Evolutionary conservation across 2,888 invertebrate species (phyloP), one percentile per base, ranked within the genome.

Genomic region (Chymomyza caudatula): DNA sequence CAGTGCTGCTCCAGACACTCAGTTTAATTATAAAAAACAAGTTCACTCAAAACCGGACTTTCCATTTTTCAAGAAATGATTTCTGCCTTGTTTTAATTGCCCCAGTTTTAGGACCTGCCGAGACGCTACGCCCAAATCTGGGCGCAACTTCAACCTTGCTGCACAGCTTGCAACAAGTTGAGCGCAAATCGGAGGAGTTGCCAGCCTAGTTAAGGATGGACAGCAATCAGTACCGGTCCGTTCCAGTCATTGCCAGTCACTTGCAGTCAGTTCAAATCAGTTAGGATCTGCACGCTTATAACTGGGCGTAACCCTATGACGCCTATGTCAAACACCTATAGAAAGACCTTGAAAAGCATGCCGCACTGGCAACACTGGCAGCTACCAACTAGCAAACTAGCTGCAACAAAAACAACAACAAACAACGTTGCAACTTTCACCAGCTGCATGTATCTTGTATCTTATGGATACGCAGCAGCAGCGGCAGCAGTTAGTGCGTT

Each of bases 331-430:
- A 61, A 69, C 68, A 67, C 73, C 71, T 67, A 66, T 59, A 44
- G 56, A 80, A 82, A 82, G 86, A 86, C 82, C 82, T 82, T 82
- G 82, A 82, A 81, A 86, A 81, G 64, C 78, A 84, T 74, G 73
- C 77, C 58, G 55, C 64, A n/a, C 49, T 60, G 67, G 15, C 22
- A 44, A n/a, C n/a, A n/a, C n/a, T n/a, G 43, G 42, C 37, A 56
- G 29, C 23, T n/a, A n/a, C n/a, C n/a, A n/a, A n/a, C n/a, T n/a
- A n/a, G 25, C 29, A 1, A 22, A 17, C 19, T 23, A 25, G 23
- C 22, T 25, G 15, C 23, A 13, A 20, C 8, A 23, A 55, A n/a
- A 25, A 20, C 22, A 13, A 11, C 23, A 13, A 20, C 8, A 23
- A 55, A n/a, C 25, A 37, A 37, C 49, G 60, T 43, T 63, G 65